These are phyloP conservation scores for Oenanthe oenanthe DNA, from an alignment of 2,113 vertebrate genomes.

Conservation along the genomic window DNA sequence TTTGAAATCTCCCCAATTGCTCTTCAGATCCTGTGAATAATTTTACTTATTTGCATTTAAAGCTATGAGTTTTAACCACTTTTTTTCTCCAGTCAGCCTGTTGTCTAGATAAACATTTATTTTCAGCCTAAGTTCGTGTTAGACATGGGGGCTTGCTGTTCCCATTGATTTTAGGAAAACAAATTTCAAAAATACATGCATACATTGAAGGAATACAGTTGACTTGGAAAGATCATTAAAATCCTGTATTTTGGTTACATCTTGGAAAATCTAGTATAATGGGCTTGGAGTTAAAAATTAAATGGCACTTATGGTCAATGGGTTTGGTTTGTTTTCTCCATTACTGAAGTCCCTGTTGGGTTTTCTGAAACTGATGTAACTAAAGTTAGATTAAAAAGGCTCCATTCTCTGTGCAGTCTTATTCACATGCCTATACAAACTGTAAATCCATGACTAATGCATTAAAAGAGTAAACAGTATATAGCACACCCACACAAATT, in stretches of 20 bases:
- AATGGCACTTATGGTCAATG: neutral
- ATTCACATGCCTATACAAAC: neutral
- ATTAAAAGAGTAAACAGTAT: neutral
- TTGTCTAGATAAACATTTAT: neutral
- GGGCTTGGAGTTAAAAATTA: neutral
- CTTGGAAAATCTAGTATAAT: neutral
- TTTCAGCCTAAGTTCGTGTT: neutral
- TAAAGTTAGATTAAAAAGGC: neutral
- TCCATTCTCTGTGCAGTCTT: neutral
- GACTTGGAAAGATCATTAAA: neutral
- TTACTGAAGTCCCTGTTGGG: neutral
- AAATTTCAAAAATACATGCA: neutral
- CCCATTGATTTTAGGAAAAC: neutral
- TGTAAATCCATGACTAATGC: neutral
- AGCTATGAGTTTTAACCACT: neutral
- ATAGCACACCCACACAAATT: neutral
- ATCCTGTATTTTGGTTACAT: neutral
- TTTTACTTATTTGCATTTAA: neutral
- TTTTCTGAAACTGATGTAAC: neutral
- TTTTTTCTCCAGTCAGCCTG: neutral
- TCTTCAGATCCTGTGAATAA: neutral
- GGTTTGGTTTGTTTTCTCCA: neutral
- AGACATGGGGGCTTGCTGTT: neutral
- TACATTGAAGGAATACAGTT: accelerated
- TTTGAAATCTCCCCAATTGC: neutral